phyloP scores from a whole-genome alignment of 2,888 invertebrate species.

The Mimas tiliae region DNA sequence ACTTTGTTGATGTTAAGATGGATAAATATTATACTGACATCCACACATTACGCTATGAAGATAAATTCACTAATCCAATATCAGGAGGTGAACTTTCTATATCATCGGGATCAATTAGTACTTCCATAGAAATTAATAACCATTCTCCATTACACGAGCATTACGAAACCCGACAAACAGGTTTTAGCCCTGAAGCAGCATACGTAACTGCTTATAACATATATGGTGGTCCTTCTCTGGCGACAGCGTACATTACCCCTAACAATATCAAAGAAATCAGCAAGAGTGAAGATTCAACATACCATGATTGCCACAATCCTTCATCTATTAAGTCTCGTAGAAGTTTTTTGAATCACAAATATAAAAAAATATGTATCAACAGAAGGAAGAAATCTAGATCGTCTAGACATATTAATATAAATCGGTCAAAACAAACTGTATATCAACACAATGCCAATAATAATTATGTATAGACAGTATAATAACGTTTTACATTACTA shows the following conservation, averaged over 20 bases:
- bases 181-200: conserved; percentile 51
- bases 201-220: conserved; percentile 52
- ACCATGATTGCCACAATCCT: conserved; percentile 34
- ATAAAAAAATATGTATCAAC: conserved; percentile 59
- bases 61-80: conserved; percentile 61
- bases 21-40: conserved; percentile 53
- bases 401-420: conserved; percentile 32
- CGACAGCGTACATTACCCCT: conserved; percentile 2
- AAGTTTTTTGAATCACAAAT: conserved; percentile 56
- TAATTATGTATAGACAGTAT: conserved; percentile 18
- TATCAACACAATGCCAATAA: conserved; percentile 8
- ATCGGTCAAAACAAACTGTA: conserved; percentile 18
- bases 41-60: conserved; percentile 63
- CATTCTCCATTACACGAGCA: conserved; percentile 56
- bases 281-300: conserved; percentile 34
- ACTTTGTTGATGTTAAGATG: conserved; percentile 50
- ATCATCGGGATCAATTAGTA: conserved; percentile 50
- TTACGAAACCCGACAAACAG: conserved; percentile 34
- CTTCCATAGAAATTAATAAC: conserved; percentile 54
- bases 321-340: conserved; percentile 50
- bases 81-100: conserved; percentile 47
- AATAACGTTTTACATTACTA: neutral
- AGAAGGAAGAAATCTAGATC: conserved; percentile 51
- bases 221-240: conserved; percentile 24
- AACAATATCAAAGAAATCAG: conserved; percentile 30